A percentile compares a stretch with the other conserved stretches of the same genome.
Evolutionary conservation across 53 echinoderm and acorn worm genomes (phyloP).

Genomic region (Paracentrotus lividus): DNA sequence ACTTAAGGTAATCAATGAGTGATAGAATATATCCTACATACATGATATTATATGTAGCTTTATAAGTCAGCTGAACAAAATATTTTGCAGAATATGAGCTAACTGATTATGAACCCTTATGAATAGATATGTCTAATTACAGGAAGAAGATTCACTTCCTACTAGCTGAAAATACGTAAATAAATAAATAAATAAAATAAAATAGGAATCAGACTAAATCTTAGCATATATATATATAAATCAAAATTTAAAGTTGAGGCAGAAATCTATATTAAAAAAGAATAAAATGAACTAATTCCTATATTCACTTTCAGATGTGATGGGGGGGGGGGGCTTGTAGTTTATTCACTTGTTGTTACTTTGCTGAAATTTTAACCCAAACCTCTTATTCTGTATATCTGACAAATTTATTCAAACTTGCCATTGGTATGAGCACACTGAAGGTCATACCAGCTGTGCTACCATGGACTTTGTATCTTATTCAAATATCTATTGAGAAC

Average conservation of each 20-base stretch:
- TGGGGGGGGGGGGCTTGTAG: no score
- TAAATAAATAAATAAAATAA: no score
- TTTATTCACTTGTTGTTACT: no score
- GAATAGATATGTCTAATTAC: neutral
- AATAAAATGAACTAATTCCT: no score
- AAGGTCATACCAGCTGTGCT: neutral
- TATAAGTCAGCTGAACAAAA: neutral
- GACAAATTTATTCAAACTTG: neutral
- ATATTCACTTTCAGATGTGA: no score
- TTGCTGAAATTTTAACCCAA: no score
- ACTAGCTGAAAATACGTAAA: no score
- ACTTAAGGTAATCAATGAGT: neutral
- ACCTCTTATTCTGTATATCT: neutral
- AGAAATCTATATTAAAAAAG: no score
- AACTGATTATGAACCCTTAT: neutral
- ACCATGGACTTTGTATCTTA: neutral
- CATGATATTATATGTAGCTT: neutral
- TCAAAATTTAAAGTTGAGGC: no score
- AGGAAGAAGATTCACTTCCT: neutral
- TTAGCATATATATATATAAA: no score
- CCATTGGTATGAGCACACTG: neutral
- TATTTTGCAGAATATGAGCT: neutral
- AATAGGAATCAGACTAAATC: no score
- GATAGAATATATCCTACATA: neutral
- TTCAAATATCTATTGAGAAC: neutral